Evolutionary conservation across 2,113 vertebrate species (phyloP), one percentile per base, ranked within the genome.

Genomic region (Cariama cristata): DNA sequence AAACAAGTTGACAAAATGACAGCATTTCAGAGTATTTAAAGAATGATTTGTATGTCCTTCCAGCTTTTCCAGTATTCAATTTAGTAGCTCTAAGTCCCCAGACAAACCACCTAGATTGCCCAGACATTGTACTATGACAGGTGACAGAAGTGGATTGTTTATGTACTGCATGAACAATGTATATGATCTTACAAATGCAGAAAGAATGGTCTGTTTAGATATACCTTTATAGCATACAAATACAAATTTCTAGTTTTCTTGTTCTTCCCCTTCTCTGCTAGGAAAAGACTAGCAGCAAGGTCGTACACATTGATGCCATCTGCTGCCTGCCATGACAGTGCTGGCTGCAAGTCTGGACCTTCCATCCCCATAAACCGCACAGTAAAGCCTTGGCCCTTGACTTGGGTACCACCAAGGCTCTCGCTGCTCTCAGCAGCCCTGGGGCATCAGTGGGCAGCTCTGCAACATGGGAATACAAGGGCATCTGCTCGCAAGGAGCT

Each of bases 321-420:
- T 12, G 28, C n/a, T 14, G 30, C 33, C 33, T 42, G 22, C n/a
- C 73, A 11, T 3, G 12, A 69, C 66, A 33, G 49, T 0, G 0
- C 6, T 19, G 27, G 13, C 64, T 28, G 4, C 26, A 4, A 11
- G 8, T 3, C 55, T 30, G 56, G 45, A 8, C 35, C 30, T 9
- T 20, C n/a, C 35, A 15, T 16, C 19, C 21, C 55, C 32, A 3
- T 4, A 0, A 1, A 14, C 2, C 4, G 1, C 59, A 26, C 52
- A 16, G 14, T 8, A 42, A 66, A 35, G n/a, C 33, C 18, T 40
- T 6, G 1, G 32, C 12, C 44, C 71, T n/a, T n/a, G 20, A 10
- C 72, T 33, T 44, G 1, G 2, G 16, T 16, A 9, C 19, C 68
- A 44, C 60, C 42, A 50, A 30, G 20, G 45, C 21, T 45, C 32